Conservation (phyloP, 1,140 invertebrate species). For the Drosophila tropicalis region DNA sequence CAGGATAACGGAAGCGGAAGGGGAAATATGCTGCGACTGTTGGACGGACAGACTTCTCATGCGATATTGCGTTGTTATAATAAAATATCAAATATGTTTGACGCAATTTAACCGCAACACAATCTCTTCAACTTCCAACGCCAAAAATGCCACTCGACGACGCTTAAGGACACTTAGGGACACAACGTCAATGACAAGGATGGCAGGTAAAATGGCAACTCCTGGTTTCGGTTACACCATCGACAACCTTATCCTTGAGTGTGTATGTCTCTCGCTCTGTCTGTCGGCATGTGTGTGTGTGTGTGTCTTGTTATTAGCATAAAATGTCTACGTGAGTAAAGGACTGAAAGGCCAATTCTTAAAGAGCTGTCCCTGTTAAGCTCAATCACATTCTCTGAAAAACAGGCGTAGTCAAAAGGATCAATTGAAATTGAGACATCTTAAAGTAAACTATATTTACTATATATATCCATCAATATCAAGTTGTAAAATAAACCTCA, state of each 20-base stretch:
- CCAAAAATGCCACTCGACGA: conserved; percentile 56
- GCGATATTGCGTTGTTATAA: conserved; percentile 60
- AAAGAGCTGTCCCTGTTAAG: conserved; percentile 36
- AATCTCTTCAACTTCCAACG: conserved; percentile 49
- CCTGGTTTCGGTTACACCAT: conserved; percentile 45
- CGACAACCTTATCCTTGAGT: conserved; percentile 9
- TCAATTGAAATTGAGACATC: too few relatives aligned
- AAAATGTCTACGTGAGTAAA: conserved; percentile 57
- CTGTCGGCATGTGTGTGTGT: conserved; percentile 6
- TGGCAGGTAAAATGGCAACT: conserved; percentile 69
- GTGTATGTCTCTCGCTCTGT: conserved; percentile 11
- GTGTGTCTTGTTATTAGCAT: conserved; percentile 68
- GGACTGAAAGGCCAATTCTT: conserved; percentile 36
- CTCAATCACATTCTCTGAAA: conserved; percentile 14
- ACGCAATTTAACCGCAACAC: conserved; percentile 79
- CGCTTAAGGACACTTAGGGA: conserved; percentile 73
- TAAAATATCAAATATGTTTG: conserved; percentile 82
- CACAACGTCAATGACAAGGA: conserved; percentile 27
- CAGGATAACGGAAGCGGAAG: conserved; percentile 18
- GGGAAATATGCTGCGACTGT: neutral
- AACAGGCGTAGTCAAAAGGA: neutral
- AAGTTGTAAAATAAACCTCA: too few relatives aligned
- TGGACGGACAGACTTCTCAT: conserved; percentile 21
- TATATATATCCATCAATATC: too few relatives aligned
- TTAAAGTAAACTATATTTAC: too few relatives aligned